These are phyloP conservation scores for Actinernus sp. DNA, from an alignment of 92 coral and sea anemone species.

Conservation along the genomic window DNA sequence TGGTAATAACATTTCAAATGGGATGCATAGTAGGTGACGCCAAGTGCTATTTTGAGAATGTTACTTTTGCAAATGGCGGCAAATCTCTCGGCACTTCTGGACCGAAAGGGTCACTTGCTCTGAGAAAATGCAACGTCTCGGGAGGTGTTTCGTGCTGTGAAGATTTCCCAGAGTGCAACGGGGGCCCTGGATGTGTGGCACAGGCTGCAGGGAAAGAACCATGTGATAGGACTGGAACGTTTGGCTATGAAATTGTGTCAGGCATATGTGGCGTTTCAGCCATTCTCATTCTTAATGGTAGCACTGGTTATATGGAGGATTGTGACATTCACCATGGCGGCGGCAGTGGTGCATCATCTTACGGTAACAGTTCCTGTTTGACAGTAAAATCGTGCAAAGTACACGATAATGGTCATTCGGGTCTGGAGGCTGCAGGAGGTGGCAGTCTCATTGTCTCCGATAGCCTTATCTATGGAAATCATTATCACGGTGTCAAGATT, in stretches of 20 bases:
- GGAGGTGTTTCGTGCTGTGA: slow-evolving; percentile 63
- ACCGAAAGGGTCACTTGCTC: neutral
- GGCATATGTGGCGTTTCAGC: slow-evolving; percentile 55
- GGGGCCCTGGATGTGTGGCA: slow-evolving; percentile 77
- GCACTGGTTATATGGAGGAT: slow-evolving; percentile 44
- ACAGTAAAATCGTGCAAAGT: slow-evolving; percentile 42
- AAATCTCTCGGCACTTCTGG: slow-evolving; percentile 11
- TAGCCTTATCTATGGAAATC: slow-evolving; percentile 51
- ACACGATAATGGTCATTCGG: slow-evolving; percentile 63
- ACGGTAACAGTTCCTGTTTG: slow-evolving; percentile 31
- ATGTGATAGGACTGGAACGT: slow-evolving; percentile 59
- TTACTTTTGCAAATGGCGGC: slow-evolving; percentile 40
- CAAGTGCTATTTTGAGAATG: slow-evolving; percentile 51
- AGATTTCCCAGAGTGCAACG: slow-evolving; percentile 82
- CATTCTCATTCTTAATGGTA: slow-evolving; percentile 23
- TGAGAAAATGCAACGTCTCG: slow-evolving; percentile 59
- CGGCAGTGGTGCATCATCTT: slow-evolving; percentile 56
- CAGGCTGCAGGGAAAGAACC: too few relatives aligned
- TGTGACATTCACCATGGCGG: slow-evolving; percentile 62
- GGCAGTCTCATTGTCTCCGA: slow-evolving; percentile 48
- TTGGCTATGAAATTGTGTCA: slow-evolving; percentile 25
- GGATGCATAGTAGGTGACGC: neutral
- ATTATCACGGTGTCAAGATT: slow-evolving; percentile 56
- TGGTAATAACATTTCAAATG: slow-evolving; percentile 6
- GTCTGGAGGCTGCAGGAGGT: slow-evolving; percentile 67